These are phyloP conservation scores for Liopterus haemorrhoidalis DNA, from an alignment of 2,888 invertebrate genomes.

Conservation along the genomic window DNA sequence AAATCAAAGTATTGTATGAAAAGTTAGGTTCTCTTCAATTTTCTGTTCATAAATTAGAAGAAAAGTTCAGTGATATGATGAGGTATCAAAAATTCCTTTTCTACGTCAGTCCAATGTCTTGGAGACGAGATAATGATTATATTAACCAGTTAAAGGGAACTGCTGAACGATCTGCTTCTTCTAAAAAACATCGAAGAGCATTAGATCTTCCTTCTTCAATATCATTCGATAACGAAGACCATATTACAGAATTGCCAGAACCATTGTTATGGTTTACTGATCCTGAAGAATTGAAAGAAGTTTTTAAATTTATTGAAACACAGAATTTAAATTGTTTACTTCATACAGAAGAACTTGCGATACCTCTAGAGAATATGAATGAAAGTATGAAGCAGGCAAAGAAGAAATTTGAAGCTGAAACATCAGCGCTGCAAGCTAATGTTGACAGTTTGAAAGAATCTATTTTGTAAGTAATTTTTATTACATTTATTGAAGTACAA, in stretches of 20 bases:
- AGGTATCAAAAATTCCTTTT: slow-evolving; percentile 65
- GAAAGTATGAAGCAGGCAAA: slow-evolving; percentile 48
- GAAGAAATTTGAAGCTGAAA: slow-evolving; percentile 41
- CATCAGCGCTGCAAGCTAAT: slow-evolving; percentile 42
- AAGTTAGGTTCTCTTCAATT: slow-evolving; percentile 43
- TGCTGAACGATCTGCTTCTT: slow-evolving; percentile 32
- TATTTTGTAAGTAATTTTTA: slow-evolving; percentile 33
- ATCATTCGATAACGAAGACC: slow-evolving; percentile 48
- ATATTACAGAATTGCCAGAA: slow-evolving; percentile 44
- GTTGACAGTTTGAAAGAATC: slow-evolving; percentile 45
- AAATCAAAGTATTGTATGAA: slow-evolving; percentile 47
- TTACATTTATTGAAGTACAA: too few species aligned
- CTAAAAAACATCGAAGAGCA: slow-evolving; percentile 37
- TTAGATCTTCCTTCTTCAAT: slow-evolving; percentile 44
- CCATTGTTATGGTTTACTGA: slow-evolving; percentile 54
- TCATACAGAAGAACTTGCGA: slow-evolving; percentile 54
- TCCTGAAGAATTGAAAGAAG: slow-evolving; percentile 51
- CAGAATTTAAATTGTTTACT: slow-evolving; percentile 59
- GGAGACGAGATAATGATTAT: slow-evolving; percentile 52
- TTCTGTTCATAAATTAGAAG: slow-evolving; percentile 54
- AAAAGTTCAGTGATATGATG: slow-evolving; percentile 56
- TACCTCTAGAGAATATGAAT: slow-evolving; percentile 49
- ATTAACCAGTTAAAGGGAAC: slow-evolving; percentile 26
- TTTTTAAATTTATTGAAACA: slow-evolving; percentile 56
- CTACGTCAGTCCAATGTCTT: slow-evolving; percentile 57